Evolutionary conservation across 2,797 vertebrate species (phyloP).

Genomic region (Rallus crepitans): DNA sequence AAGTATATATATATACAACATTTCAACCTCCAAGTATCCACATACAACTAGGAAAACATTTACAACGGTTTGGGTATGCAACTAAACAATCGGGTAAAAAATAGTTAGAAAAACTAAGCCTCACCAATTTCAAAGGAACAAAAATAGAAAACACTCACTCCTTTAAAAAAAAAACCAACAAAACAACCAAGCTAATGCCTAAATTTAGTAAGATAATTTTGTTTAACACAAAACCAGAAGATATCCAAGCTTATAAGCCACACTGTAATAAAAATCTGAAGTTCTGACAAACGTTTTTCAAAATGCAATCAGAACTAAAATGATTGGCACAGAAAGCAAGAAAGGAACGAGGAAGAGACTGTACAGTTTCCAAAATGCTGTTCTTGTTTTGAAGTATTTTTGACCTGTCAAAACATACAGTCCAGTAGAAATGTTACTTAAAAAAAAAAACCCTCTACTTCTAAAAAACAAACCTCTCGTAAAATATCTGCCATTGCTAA

Average conservation of each 20-base stretch:
- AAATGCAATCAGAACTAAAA: constrained; percentile 62
- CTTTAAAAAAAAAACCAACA: neutral
- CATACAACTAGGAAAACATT: constrained; percentile 73
- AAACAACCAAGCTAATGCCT: constrained; percentile 46
- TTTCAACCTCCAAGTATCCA: constrained; percentile 67
- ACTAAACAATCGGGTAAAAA: constrained; percentile 70
- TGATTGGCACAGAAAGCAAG: constrained; percentile 76
- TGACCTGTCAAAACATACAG: constrained; percentile 55
- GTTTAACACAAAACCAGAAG: constrained; percentile 56
- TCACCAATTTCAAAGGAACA: constrained; percentile 30
- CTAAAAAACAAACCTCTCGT: neutral
- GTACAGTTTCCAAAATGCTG: constrained; percentile 47
- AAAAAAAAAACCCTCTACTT: constrained; percentile 6
- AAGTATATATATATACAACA: constrained; percentile 73
- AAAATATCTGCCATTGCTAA: neutral
- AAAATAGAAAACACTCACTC: neutral
- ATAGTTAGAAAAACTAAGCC: constrained; percentile 42
- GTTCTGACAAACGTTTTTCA: constrained; percentile 47
- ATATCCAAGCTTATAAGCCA: constrained; percentile 53
- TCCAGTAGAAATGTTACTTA: constrained; percentile 60
- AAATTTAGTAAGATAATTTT: constrained; percentile 41
- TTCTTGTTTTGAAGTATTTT: constrained; percentile 49
- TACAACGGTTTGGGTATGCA: constrained; percentile 71
- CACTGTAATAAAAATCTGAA: constrained; percentile 31
- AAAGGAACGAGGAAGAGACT: constrained; percentile 49